phyloP scores from a whole-genome alignment of 2,888 invertebrate species.

The Xylocampa areola region DNA sequence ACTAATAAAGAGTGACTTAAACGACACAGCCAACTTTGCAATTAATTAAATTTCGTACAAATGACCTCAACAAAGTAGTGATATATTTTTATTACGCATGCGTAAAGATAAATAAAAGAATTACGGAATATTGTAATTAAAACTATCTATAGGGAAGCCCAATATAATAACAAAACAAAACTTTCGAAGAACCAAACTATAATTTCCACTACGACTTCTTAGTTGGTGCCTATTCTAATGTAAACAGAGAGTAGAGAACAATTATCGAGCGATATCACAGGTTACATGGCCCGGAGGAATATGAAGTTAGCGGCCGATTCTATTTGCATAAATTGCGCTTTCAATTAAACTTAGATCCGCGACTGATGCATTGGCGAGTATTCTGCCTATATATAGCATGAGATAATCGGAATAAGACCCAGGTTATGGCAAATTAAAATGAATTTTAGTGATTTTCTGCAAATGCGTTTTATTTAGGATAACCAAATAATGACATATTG shows the following conservation, averaged over 20 bases:
- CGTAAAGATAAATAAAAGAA: too few species aligned
- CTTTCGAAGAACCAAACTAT: constrained; percentile 1
- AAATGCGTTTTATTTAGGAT: neutral
- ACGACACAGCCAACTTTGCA: too few species aligned
- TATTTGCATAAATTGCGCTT: constrained; percentile 69
- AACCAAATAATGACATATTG: too few species aligned
- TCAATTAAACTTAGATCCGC: constrained; percentile 63
- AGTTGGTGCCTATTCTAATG: constrained; percentile 37
- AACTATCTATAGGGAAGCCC: too few species aligned
- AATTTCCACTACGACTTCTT: constrained; percentile 2
- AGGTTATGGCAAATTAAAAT: neutral
- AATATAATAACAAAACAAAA: too few species aligned
- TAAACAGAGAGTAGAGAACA: constrained; percentile 58
- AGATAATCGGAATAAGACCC: constrained; percentile 14
- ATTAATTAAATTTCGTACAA: too few species aligned
- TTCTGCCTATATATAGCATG: neutral
- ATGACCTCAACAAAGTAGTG: too few species aligned
- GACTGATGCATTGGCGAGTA: constrained; percentile 47
- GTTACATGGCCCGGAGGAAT: constrained; percentile 58
- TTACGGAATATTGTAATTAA: too few species aligned
- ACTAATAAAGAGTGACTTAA: too few species aligned
- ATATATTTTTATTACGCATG: too few species aligned
- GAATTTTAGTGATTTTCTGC: neutral
- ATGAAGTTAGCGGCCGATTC: constrained; percentile 52
- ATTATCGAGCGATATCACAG: constrained; percentile 67